These are phyloP conservation scores for Epistrophella euchroma DNA, from an alignment of 2,888 invertebrate genomes.

Conservation along the genomic window DNA sequence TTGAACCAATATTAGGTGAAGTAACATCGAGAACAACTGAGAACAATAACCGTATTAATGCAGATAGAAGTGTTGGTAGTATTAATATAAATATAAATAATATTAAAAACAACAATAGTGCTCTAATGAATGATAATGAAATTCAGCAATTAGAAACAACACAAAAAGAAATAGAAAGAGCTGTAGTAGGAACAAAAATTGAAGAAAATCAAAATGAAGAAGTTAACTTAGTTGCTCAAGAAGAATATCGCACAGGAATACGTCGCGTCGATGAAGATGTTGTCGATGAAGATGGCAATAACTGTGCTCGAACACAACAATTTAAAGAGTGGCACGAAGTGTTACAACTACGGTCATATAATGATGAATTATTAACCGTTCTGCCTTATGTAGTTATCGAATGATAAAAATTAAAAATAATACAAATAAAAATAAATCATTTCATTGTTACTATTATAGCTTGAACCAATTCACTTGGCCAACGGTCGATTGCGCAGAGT, in stretches of 20 bases:
- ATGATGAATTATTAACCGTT: conserved; percentile 93
- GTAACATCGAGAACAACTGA: neutral
- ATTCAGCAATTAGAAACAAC: conserved; percentile 1
- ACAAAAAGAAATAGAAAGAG: neutral
- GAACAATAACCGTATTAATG: conserved; percentile 33
- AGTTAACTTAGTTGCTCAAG: conserved; percentile 57
- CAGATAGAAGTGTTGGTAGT: conserved; percentile 49
- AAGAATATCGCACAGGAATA: conserved; percentile 80
- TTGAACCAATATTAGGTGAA: neutral
- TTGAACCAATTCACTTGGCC: no score
- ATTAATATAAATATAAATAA: conserved; percentile 30
- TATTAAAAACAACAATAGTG: conserved; percentile 44
- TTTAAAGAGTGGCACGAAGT: conserved; percentile 98
- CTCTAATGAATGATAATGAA: conserved; percentile 26
- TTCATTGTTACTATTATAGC: conserved; percentile 62
- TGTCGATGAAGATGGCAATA: conserved; percentile 77
- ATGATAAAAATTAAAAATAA: conserved; percentile 84
- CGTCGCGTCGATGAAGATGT: conserved; percentile 78
- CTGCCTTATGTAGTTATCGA: conserved; percentile 99
- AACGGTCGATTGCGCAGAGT: no score
- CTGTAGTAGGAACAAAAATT: neutral
- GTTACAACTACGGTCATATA: conserved; percentile 89
- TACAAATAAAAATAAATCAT: conserved; percentile 30
- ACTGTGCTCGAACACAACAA: conserved; percentile 78
- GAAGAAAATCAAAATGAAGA: conserved; percentile 24